phyloP scores from a whole-genome alignment of 2,888 invertebrate genomes.

The Plusia festucae region DNA sequence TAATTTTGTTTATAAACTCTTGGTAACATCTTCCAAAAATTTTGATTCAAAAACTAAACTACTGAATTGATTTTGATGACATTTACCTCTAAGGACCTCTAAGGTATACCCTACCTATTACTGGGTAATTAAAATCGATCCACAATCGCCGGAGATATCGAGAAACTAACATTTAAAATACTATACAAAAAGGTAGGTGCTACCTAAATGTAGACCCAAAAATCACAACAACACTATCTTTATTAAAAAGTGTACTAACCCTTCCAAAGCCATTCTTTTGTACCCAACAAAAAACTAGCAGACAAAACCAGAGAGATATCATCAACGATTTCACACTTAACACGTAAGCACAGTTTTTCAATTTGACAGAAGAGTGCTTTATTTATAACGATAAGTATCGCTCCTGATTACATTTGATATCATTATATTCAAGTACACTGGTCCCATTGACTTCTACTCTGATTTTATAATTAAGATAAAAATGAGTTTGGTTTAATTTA shows the following conservation, averaged over 20 bases:
- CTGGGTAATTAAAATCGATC: too few relatives aligned
- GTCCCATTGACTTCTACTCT: slow-evolving; percentile 70
- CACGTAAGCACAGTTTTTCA: slow-evolving; percentile 72
- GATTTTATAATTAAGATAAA: slow-evolving; percentile 64
- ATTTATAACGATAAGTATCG: slow-evolving; percentile 79
- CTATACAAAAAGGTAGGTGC: too few relatives aligned
- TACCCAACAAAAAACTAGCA: slow-evolving; percentile 62
- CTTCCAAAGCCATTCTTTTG: slow-evolving; percentile 54
- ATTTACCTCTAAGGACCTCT: too few relatives aligned
- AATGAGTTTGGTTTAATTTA: slow-evolving; percentile 10
- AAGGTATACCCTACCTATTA: too few relatives aligned
- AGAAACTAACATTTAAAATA: too few relatives aligned
- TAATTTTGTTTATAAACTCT: too few relatives aligned
- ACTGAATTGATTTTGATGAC: too few relatives aligned
- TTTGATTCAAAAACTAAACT: too few relatives aligned
- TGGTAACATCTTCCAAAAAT: too few relatives aligned
- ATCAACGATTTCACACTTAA: slow-evolving; percentile 85
- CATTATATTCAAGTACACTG: slow-evolving; percentile 72
- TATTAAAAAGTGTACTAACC: slow-evolving; percentile 51
- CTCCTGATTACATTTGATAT: slow-evolving; percentile 72
- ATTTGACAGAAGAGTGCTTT: slow-evolving; percentile 77
- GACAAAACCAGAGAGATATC: slow-evolving; percentile 73
- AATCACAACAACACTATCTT: slow-evolving; percentile 27
- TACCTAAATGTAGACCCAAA: neutral
- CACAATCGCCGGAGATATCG: too few relatives aligned